Percentiles rank a stretch among this genome's conserved stretches.
Conservation (phyloP, 2,797 vertebrate genomes). For the Alosa sapidissima region DNA sequence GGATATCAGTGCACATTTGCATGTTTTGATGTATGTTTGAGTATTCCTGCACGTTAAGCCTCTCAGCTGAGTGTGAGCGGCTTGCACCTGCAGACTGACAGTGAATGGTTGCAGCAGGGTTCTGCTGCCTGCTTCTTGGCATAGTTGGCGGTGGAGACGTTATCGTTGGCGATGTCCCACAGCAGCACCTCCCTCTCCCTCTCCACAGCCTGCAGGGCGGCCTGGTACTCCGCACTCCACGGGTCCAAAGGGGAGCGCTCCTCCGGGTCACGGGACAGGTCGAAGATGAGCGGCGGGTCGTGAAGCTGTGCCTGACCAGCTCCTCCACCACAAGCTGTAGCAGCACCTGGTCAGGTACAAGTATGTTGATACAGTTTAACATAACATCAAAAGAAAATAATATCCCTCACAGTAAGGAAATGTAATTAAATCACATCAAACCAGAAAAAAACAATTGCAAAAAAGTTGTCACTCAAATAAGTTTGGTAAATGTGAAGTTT, state of each 20-base stretch:
- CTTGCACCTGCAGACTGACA: slow-evolving; percentile 78
- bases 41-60: not conserved
- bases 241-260: slow-evolving; percentile 77
- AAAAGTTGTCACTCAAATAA: too few relatives aligned
- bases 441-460: too few relatives aligned
- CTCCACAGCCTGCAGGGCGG: slow-evolving; percentile 61
- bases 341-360: slow-evolving; percentile 75
- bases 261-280: slow-evolving; percentile 72
- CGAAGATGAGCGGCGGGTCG: slow-evolving; percentile 85
- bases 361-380: not conserved
- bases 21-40: not conserved
- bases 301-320: slow-evolving; percentile 73
- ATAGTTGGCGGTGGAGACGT: slow-evolving; percentile 80
- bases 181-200: slow-evolving; percentile 69
- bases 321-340: slow-evolving; percentile 81
- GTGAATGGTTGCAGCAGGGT: slow-evolving; percentile 80
- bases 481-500: too few relatives aligned
- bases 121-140: slow-evolving; percentile 64
- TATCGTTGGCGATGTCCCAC: slow-evolving; percentile 80
- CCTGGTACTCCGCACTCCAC: slow-evolving; percentile 71
- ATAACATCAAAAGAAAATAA: not conserved
- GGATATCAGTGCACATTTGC: not conserved
- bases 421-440: not conserved
- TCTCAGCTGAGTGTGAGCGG: slow-evolving; percentile 34
- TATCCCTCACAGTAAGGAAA: not conserved